Conservation (phyloP, 2,888 invertebrate genomes). For the Thecocarcelia acutangulata region DNA sequence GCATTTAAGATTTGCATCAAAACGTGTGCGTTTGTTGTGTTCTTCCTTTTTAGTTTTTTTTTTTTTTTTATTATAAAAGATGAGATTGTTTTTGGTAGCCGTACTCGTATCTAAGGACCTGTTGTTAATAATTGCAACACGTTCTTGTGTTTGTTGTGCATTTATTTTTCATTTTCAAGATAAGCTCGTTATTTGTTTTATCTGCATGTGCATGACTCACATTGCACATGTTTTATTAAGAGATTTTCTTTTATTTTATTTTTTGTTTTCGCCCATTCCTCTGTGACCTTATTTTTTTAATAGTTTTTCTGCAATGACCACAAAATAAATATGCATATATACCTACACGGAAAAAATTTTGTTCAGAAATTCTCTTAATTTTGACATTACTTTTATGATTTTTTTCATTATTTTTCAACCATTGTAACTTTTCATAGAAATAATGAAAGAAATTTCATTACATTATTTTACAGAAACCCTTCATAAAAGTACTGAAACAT, state of each 20-base stretch:
- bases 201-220: slow-evolving; percentile 47
- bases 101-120: slow-evolving; percentile 20
- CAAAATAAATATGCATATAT: slow-evolving; percentile 59
- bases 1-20: slow-evolving; percentile 40
- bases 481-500: too few relatives aligned
- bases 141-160: slow-evolving; percentile 34
- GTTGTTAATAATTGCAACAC: slow-evolving; percentile 54
- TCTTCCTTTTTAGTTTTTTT: neutral
- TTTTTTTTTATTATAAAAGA: neutral
- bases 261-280: slow-evolving; percentile 33
- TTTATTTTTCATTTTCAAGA: slow-evolving; percentile 45
- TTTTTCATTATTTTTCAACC: too few relatives aligned
- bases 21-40: slow-evolving; percentile 15
- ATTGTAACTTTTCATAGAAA: too few relatives aligned
- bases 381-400: too few relatives aligned
- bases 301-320: slow-evolving; percentile 35
- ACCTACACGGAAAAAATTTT: too few relatives aligned
- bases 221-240: slow-evolving; percentile 48
- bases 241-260: slow-evolving; percentile 23
- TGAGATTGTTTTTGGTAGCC: slow-evolving; percentile 11
- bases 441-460: too few relatives aligned
- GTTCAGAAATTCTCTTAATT: too few relatives aligned
- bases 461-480: too few relatives aligned
- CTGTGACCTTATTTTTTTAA: slow-evolving; percentile 50
- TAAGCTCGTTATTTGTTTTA: slow-evolving; percentile 52